These are phyloP conservation scores for Eolophus roseicapilla DNA, from an alignment of 2,113 vertebrate species.

Conservation along the genomic window DNA sequence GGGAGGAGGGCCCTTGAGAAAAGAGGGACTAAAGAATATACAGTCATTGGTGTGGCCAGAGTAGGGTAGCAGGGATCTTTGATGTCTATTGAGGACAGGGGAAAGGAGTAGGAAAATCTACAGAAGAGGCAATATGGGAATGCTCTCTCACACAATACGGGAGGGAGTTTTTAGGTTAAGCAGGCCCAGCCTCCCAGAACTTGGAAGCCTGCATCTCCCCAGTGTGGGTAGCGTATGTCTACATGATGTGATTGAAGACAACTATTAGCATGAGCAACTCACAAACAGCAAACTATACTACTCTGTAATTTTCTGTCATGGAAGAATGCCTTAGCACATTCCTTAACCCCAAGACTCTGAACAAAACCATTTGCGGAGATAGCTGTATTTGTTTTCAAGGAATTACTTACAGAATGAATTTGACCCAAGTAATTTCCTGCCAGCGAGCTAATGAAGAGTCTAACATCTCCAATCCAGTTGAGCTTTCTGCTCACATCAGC, in stretches of 20 bases:
- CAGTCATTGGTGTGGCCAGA: neutral
- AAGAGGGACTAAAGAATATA: neutral
- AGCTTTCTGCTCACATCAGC: conserved; percentile 35
- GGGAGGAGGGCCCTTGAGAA: neutral
- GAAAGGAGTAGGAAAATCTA: neutral
- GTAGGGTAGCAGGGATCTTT: neutral
- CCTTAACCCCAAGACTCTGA: neutral
- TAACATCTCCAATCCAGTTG: neutral
- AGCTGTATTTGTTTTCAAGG: neutral
- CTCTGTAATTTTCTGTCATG: neutral
- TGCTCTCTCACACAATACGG: neutral
- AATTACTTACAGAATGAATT: conserved; percentile 12
- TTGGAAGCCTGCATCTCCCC: neutral
- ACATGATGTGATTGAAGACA: neutral
- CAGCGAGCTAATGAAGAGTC: neutral
- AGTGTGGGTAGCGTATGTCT: neutral
- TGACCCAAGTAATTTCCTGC: neutral
- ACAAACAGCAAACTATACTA: neutral
- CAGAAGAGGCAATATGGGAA: neutral
- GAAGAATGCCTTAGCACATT: neutral
- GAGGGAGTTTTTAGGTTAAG: neutral
- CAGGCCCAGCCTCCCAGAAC: neutral
- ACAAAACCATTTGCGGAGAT: neutral
- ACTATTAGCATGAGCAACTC: neutral
- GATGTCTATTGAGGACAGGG: neutral